Conservation (phyloP, 2,797 vertebrate species). For the Odontamblyopus lacepedii region DNA sequence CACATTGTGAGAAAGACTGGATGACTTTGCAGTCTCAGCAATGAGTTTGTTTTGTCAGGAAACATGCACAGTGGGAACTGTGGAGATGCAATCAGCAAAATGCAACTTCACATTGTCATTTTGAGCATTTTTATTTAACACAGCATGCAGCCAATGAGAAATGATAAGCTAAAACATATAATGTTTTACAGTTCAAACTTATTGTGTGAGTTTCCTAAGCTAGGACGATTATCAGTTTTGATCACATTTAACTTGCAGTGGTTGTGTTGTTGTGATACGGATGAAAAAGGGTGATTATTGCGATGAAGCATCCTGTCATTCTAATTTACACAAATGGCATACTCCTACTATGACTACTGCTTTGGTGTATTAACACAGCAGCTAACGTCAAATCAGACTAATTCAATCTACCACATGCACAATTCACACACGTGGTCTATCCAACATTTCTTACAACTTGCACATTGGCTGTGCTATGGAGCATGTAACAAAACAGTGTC, state of each 20-base stretch:
- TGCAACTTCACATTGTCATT: neutral
- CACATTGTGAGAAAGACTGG: slow-evolving; percentile 19
- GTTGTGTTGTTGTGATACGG: slow-evolving; percentile 46
- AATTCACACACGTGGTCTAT: slow-evolving; percentile 51
- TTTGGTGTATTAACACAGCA: slow-evolving; percentile 51
- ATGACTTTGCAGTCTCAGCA: slow-evolving; percentile 27
- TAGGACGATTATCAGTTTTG: slow-evolving; percentile 33
- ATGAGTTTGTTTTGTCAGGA: neutral
- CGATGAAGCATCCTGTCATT: slow-evolving; percentile 70
- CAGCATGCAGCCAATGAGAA: neutral
- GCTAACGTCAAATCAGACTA: slow-evolving; percentile 48
- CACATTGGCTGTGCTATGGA: slow-evolving; percentile 43
- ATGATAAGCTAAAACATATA: neutral
- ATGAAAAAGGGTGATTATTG: slow-evolving; percentile 66
- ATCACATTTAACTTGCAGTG: slow-evolving; percentile 29
- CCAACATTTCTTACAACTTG: slow-evolving; percentile 34
- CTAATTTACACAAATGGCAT: slow-evolving; percentile 60
- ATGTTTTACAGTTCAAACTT: slow-evolving; percentile 40
- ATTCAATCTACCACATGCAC: slow-evolving; percentile 55
- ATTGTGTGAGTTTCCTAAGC: slow-evolving; percentile 36
- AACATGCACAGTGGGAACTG: slow-evolving; percentile 3
- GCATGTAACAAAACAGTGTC: slow-evolving; percentile 48
- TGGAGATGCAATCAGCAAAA: slow-evolving; percentile 11
- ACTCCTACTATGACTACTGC: slow-evolving; percentile 58
- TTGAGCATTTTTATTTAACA: neutral